Base-by-base conservation (phyloP, 2,113 vertebrate species). In the Chinchilla lanigera region DNA sequence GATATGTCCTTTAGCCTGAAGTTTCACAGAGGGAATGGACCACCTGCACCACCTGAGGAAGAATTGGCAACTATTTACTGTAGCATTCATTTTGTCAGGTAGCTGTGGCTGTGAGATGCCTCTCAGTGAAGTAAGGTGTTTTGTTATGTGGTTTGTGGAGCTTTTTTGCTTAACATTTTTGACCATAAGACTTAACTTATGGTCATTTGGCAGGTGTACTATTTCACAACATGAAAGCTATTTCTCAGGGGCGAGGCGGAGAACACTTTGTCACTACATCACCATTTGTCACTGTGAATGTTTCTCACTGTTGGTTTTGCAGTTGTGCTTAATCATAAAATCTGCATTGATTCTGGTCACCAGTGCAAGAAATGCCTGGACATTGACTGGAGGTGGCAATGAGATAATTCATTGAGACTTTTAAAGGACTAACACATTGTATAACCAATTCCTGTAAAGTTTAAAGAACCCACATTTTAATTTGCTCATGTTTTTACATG, bases 191-290 rank as follows among this genome's bases (percentile, higher is more conserved):
- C 63, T 71, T 78, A 54, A 94, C 52, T 92, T 94, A 28, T 83
- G 93, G 91, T 96, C 88, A 86, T 90, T 97, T 97, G 95, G 94
- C 95, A 98, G 52, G 91, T 20, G 9, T 60, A 50, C 60, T 89
- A 8, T 94, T 91, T 89, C 26, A 61, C 77, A 94, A 67, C 26
- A 85, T 50, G 81, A 97, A 93, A 61, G 78, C 61, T 96, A 22
- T 96, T 90, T 87, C 93, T 94, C 60, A 80, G 82, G 93, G 90
- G 47, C 52, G 95, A 78, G 85, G 94, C 84, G 75, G 69, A 86
- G 84, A 89, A 82, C 38, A 93, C 78, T 88, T 73, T 92, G 94
- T 92, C 30, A 19, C 44, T 87, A 44, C 93, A 93, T 87, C 47
- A 52, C 77, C 50, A 69, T 97, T 95, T 95, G 93, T 69, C 65